These are phyloP conservation scores for Argyrosomus regius DNA, from an alignment of 2,797 vertebrate species.

Conservation along the genomic window DNA sequence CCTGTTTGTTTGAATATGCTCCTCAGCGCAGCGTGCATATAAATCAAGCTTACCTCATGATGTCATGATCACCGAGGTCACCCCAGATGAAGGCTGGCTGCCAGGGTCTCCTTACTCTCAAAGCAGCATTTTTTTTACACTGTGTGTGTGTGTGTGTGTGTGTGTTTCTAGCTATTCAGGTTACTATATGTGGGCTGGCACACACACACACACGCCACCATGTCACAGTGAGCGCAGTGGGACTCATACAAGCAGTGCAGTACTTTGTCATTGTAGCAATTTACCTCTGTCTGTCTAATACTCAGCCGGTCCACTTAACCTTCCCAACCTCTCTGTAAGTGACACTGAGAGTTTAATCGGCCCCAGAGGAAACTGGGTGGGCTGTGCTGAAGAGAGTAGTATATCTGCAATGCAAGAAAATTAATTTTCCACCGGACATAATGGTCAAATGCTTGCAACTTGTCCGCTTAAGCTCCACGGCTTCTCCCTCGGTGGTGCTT, in stretches of 20 bases:
- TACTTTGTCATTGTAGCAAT: slow-evolving; percentile 71
- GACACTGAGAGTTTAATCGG: slow-evolving; percentile 77
- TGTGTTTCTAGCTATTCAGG: slow-evolving; percentile 11
- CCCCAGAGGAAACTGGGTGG: slow-evolving; percentile 51
- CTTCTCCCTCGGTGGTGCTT: slow-evolving; percentile 47
- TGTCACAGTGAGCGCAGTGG: slow-evolving; percentile 57
- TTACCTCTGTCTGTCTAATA: slow-evolving; percentile 62
- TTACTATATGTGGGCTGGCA: slow-evolving; percentile 9
- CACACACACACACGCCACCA: slow-evolving; percentile 16
- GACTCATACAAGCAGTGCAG: slow-evolving; percentile 57
- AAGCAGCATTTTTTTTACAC: slow-evolving; percentile 32
- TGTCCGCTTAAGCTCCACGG: slow-evolving; percentile 16
- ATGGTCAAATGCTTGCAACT: slow-evolving; percentile 31
- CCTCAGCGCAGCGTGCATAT: slow-evolving; percentile 65
- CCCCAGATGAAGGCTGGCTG: slow-evolving; percentile 47
- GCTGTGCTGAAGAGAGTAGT: slow-evolving; percentile 12
- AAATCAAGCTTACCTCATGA: slow-evolving; percentile 79
- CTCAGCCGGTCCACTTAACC: slow-evolving; percentile 73
- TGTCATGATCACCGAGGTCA: slow-evolving; percentile 80
- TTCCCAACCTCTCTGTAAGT: slow-evolving; percentile 63
- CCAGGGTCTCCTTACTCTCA: slow-evolving; percentile 51
- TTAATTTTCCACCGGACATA: slow-evolving; percentile 53
- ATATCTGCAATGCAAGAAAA: slow-evolving; percentile 50
- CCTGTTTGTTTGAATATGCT: slow-evolving; percentile 76
- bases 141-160: neutral